These are phyloP conservation scores for Vulpes vulpes DNA, from an alignment of 2,113 vertebrate species.

Conservation along the genomic window DNA sequence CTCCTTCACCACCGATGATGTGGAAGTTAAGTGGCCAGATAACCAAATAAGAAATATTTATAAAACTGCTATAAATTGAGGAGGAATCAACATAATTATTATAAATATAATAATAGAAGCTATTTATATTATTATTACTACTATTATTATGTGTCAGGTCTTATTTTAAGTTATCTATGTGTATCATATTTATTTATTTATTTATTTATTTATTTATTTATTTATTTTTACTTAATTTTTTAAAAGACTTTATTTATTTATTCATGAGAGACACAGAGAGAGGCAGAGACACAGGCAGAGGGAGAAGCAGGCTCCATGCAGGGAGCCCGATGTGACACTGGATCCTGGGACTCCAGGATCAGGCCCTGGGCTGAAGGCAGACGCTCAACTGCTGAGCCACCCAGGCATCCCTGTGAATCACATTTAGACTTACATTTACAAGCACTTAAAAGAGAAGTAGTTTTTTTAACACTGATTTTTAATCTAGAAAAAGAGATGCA, in stretches of 20 bases:
- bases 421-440: not conserved
- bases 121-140: not conserved
- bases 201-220: too few species aligned
- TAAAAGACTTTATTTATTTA: too few species aligned
- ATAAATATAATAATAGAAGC: not conserved
- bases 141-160: not conserved
- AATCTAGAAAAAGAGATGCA: not conserved
- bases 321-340: too few species aligned
- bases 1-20: not conserved
- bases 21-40: not conserved
- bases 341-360: too few species aligned
- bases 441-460: not conserved
- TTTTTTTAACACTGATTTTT: not conserved
- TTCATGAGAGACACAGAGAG: too few species aligned
- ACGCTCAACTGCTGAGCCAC: too few species aligned
- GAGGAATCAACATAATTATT: not conserved
- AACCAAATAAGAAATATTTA: not conserved
- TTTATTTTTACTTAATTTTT: too few species aligned
- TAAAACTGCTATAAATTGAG: not conserved
- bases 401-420: not conserved
- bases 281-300: too few species aligned
- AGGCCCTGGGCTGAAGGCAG: too few species aligned
- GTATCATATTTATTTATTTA: not conserved
- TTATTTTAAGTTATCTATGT: not conserved
- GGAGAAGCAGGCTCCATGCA: too few species aligned